These are phyloP conservation scores for Oryzias sinensis DNA, from an alignment of 2,797 vertebrate species.

Conservation along the genomic window DNA sequence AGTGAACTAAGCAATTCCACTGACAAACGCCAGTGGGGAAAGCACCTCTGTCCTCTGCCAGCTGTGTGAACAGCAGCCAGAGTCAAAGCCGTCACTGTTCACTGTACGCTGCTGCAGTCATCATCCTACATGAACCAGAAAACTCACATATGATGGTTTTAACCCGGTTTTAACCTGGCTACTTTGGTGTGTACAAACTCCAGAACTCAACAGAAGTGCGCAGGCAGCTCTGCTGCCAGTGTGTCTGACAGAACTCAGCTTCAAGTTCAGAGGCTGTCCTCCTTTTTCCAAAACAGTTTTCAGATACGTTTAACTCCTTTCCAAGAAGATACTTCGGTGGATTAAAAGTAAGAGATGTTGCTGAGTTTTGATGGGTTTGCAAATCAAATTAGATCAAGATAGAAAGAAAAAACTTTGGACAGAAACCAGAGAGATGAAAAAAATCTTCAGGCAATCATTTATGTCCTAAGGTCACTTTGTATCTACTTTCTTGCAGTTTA, in stretches of 20 bases:
- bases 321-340: constrained; percentile 12
- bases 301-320: constrained; percentile 46
- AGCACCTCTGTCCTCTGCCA: constrained; percentile 55
- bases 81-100: constrained; percentile 26
- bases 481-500: constrained; percentile 20
- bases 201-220: constrained; percentile 35
- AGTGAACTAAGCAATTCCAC: constrained; percentile 47
- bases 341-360: constrained; percentile 21
- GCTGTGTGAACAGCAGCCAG: constrained; percentile 27
- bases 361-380: constrained; percentile 12
- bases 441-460: background rate
- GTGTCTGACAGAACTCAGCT: constrained; percentile 36
- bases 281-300: constrained; percentile 33
- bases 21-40: constrained; percentile 61
- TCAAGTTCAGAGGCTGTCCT: constrained; percentile 25
- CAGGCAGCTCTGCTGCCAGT: constrained; percentile 29
- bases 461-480: constrained; percentile 5
- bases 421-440: constrained; percentile 1
- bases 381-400: constrained; percentile 8
- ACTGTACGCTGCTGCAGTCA: constrained; percentile 13
- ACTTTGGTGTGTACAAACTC: constrained; percentile 33
- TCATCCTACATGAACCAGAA: no score
- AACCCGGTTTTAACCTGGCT: constrained; percentile 30
- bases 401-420: background rate
- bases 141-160: no score